A percentile compares a stretch with the other conserved stretches of the same genome.
Evolutionary conservation across 2,888 invertebrate species (phyloP).

Genomic region (Eupeodes luniger): DNA sequence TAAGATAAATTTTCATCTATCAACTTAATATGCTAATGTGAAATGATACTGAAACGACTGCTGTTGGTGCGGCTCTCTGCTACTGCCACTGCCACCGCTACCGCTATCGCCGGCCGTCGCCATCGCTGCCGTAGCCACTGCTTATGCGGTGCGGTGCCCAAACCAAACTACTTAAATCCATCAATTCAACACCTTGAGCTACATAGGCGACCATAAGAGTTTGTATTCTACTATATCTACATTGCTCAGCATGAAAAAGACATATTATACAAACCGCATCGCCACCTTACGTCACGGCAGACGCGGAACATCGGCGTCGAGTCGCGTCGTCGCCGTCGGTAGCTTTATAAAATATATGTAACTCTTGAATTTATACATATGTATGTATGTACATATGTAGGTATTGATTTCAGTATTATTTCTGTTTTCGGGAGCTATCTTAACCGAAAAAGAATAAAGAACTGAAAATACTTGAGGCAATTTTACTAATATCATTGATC

Average conservation of each 20-base stretch:
- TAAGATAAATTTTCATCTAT: conserved; percentile 76
- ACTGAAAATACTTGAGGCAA: conserved; percentile 61
- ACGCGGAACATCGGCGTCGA: neutral
- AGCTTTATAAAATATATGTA: neutral
- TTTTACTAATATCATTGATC: conserved; percentile 10
- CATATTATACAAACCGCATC: neutral
- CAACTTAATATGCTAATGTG: conserved; percentile 75
- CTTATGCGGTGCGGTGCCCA: conserved; percentile 10
- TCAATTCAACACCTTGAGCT: conserved; percentile 77
- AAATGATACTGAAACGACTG: conserved; percentile 56
- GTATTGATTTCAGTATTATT: conserved; percentile 21
- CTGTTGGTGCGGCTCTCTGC: conserved; percentile 14
- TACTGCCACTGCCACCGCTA: neutral
- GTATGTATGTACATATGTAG: conserved; percentile 6
- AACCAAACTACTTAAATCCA: conserved; percentile 73
- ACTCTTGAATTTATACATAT: conserved; percentile 1
- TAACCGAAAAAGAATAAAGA: conserved; percentile 42
- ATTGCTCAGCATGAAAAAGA: conserved; percentile 13
- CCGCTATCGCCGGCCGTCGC: no score
- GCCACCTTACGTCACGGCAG: neutral
- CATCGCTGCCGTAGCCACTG: no score
- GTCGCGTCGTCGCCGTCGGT: neutral
- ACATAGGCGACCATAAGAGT: conserved; percentile 44
- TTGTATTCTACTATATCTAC: neutral
- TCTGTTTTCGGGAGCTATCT: conserved; percentile 52